These are phyloP conservation scores for Teleogryllus oceanicus DNA, from an alignment of 2,888 invertebrate species.

Conservation along the genomic window DNA sequence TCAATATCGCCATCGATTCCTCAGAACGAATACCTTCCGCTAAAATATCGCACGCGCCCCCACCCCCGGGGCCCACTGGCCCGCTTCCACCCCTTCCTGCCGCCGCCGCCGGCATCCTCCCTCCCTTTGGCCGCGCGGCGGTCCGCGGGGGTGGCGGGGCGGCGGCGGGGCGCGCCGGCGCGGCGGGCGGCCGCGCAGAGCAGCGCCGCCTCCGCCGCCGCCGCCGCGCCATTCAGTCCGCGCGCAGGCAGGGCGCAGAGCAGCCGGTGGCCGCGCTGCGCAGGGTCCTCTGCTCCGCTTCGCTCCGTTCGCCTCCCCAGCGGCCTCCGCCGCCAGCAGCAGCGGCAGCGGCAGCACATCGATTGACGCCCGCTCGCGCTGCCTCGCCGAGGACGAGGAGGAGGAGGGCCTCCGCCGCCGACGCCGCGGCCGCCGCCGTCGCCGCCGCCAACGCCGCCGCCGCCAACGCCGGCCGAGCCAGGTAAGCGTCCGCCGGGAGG, in stretches of 20 bases:
- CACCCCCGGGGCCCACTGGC: not conserved
- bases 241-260: not conserved
- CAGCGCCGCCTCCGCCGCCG: not conserved
- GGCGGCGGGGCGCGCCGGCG: not conserved
- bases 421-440: too few relatives aligned
- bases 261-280: not conserved
- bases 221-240: constrained; percentile 9
- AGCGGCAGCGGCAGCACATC: too few relatives aligned
- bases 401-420: too few relatives aligned
- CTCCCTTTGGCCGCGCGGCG: not conserved
- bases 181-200: constrained; percentile 20
- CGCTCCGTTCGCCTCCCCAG: too few relatives aligned
- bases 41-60: not conserved
- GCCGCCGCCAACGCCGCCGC: too few relatives aligned
- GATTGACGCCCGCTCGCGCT: not conserved
- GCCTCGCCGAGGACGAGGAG: not conserved
- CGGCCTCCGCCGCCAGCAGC: too few relatives aligned
- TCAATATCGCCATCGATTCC: too few relatives aligned
- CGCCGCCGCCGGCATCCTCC: not conserved
- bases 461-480: too few relatives aligned
- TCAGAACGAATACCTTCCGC: not conserved
- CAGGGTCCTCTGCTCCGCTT: too few relatives aligned
- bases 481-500: too few relatives aligned
- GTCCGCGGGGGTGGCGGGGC: not conserved
- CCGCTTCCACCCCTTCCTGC: not conserved